Percentiles rank a stretch among this genome's conserved stretches.
phyloP scores from a whole-genome alignment of 2,797 vertebrate genomes.

The Apogon hyalosoma region DNA sequence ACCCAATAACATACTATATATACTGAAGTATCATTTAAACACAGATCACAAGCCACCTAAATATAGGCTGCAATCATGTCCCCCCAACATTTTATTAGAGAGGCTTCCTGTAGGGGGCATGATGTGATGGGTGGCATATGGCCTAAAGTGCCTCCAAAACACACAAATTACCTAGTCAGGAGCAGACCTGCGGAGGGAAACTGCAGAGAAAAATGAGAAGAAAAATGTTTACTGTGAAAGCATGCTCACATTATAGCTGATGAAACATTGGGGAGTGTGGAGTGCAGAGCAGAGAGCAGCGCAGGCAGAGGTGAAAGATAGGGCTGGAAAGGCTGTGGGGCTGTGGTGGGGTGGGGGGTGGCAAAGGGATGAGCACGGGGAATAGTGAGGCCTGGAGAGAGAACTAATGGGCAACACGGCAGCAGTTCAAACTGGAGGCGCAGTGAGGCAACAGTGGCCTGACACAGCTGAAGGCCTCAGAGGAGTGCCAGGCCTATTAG shows the following conservation, averaged over 20 bases:
- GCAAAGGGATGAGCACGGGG: constrained; percentile 73
- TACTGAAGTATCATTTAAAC: constrained; percentile 1
- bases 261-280: constrained; percentile 65
- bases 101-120: constrained; percentile 30
- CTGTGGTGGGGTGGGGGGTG: constrained; percentile 41
- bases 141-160: constrained; percentile 58
- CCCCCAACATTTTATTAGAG: constrained; percentile 32
- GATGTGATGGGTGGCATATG: constrained; percentile 54
- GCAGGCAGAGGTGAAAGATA: constrained; percentile 73
- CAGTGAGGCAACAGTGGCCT: constrained; percentile 84
- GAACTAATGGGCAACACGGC: constrained; percentile 85
- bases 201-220: constrained; percentile 64
- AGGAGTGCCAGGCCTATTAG: constrained; percentile 87
- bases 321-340: constrained; percentile 61
- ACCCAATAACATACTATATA: not conserved
- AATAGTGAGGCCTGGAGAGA: constrained; percentile 79
- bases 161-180: constrained; percentile 62
- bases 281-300: constrained; percentile 36
- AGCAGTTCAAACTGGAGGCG: constrained; percentile 80
- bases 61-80: constrained; percentile 30
- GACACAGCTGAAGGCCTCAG: constrained; percentile 87
- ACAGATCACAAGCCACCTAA: constrained; percentile 24
- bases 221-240: constrained; percentile 79
- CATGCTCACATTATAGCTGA: constrained; percentile 72
- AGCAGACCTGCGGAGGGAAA: constrained; percentile 50